Evolutionary conservation across 1,140 invertebrate species (phyloP).

Genomic region (Pachypsylla venusta): DNA sequence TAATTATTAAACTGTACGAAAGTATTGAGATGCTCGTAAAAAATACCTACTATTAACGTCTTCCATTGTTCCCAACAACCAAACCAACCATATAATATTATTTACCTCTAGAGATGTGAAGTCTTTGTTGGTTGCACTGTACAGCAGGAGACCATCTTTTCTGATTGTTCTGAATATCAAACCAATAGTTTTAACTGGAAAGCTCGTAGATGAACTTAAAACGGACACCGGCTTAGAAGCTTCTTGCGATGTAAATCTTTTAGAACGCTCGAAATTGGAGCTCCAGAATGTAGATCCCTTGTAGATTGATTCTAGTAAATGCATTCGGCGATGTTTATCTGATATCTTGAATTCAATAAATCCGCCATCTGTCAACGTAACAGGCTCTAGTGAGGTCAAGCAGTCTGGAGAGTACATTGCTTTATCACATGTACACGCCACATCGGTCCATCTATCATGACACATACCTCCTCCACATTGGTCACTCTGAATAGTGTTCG

Average conservation of each 20-base stretch:
- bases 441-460: conserved; percentile 64
- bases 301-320: conserved; percentile 61
- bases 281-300: conserved; percentile 51
- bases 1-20: no score
- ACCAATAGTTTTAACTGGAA: conserved; percentile 50
- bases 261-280: conserved; percentile 15
- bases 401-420: conserved; percentile 62
- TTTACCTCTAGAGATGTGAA: conserved; percentile 64
- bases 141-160: conserved; percentile 59
- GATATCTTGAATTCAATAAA: conserved; percentile 65
- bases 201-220: conserved; percentile 11
- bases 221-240: not conserved
- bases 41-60: no score
- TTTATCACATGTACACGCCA: conserved; percentile 51
- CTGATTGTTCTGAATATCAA: conserved; percentile 68
- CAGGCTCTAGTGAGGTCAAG: conserved; percentile 53
- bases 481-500: conserved; percentile 27
- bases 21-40: no score
- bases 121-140: conserved; percentile 71
- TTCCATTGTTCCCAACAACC: no score
- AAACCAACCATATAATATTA: no score
- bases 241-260: conserved; percentile 13
- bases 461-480: conserved; percentile 57
- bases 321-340: conserved; percentile 70
- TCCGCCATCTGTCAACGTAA: conserved; percentile 57